A percentile compares a stretch with the other conserved stretches of the same genome.
Conservation (phyloP, 2,888 invertebrate genomes). For the Galerucella pusilla region DNA sequence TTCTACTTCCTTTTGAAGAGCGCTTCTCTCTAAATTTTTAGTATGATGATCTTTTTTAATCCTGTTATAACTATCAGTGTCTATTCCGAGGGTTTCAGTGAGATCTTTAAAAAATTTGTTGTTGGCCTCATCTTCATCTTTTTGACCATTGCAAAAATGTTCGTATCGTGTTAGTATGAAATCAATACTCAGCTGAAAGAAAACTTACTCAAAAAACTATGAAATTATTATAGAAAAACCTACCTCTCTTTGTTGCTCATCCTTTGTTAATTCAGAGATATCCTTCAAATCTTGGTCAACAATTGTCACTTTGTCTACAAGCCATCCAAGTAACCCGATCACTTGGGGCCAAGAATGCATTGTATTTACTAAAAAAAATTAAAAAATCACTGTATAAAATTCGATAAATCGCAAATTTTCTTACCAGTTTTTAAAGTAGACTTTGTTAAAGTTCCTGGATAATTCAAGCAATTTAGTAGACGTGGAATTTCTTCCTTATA, state of each 20-base stretch:
- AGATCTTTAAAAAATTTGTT: background rate
- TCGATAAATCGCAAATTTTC: background rate
- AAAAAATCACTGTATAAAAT: background rate
- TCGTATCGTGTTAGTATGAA: background rate
- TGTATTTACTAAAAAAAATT: slow-evolving; percentile 36
- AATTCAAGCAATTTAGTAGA: slow-evolving; percentile 20
- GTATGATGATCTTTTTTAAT: background rate
- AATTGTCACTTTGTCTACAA: slow-evolving; percentile 34
- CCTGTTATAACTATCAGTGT: background rate
- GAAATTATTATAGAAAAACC: background rate
- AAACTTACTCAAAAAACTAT: background rate
- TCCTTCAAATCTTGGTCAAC: background rate
- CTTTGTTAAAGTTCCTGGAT: slow-evolving; percentile 29
- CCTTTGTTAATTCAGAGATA: slow-evolving; percentile 11
- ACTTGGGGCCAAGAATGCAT: slow-evolving; percentile 42
- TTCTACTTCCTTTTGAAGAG: background rate
- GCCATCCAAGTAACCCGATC: slow-evolving; percentile 37
- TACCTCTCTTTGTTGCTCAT: slow-evolving; percentile 28
- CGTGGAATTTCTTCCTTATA: slow-evolving; percentile 26
- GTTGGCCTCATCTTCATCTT: background rate
- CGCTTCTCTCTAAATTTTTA: background rate
- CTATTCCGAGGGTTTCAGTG: background rate
- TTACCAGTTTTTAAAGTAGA: slow-evolving; percentile 32
- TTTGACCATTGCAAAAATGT: background rate
- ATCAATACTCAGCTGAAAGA: background rate